Conservation (phyloP, 1,140 invertebrate genomes). For the Neotoxoptera formosana region DNA sequence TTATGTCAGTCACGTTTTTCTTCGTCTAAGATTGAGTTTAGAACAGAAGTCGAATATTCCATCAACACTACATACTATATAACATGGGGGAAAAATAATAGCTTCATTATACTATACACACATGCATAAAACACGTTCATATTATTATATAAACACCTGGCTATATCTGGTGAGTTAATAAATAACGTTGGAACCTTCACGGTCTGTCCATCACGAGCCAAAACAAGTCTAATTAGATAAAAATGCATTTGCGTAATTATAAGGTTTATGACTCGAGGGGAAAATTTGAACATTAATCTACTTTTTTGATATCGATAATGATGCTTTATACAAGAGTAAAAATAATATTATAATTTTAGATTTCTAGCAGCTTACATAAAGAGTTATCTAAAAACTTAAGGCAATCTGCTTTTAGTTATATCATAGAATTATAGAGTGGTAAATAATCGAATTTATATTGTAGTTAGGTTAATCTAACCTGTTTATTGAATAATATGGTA, state of each 20-base stretch:
- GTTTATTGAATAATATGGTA: neutral
- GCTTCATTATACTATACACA: constrained; percentile 11
- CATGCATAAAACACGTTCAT: neutral
- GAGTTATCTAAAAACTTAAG: neutral
- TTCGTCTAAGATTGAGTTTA: neutral
- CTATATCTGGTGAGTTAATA: constrained; percentile 2
- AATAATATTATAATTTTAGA: neutral
- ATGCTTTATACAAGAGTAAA: neutral
- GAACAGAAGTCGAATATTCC: constrained; percentile 20
- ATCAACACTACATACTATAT: neutral
- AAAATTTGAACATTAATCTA: neutral
- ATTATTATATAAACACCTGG: constrained; percentile 26
- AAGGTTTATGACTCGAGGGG: neutral
- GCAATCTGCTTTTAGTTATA: neutral
- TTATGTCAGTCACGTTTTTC: neutral
- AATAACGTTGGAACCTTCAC: constrained; percentile 31
- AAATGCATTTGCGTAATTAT: neutral
- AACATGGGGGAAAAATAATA: neutral
- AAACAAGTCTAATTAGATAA: constrained; percentile 39
- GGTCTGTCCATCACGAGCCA: constrained; percentile 48
- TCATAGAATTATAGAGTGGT: neutral
- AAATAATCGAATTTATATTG: neutral
- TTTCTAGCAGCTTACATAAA: neutral
- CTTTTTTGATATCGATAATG: neutral
- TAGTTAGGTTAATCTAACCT: neutral